phyloP scores from a whole-genome alignment of 2,113 vertebrate genomes.

The Dryoscopus gambensis region DNA sequence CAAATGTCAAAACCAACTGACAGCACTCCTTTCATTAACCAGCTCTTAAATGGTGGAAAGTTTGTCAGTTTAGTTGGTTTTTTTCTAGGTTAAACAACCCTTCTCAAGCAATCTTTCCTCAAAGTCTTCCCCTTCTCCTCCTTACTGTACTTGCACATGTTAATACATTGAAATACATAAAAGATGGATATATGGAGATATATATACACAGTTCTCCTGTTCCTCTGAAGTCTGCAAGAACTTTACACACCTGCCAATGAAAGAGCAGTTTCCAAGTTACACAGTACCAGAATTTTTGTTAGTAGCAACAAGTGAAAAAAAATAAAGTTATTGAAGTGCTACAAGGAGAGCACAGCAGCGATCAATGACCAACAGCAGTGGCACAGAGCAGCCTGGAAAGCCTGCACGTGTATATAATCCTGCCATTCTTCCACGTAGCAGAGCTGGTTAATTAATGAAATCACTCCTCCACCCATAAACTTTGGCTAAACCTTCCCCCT shows the following conservation, averaged over 20 bases:
- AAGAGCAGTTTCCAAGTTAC: not conserved
- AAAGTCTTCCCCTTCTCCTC: not conserved
- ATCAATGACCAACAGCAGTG: not conserved
- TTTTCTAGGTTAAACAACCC: not conserved
- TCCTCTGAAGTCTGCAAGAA: not conserved
- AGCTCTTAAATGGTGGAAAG: not conserved
- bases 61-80: not conserved
- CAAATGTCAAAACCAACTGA: not conserved
- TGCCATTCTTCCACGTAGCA: not conserved
- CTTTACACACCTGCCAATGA: not conserved
- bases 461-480: constrained; percentile 43
- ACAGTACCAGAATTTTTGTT: not conserved
- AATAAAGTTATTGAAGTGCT: not conserved
- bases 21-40: not conserved
- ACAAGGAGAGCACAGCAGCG: not conserved
- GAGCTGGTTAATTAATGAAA: constrained; percentile 33
- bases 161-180: not conserved
- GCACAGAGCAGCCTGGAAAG: constrained; percentile 12
- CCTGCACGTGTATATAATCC: not conserved
- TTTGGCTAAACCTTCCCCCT: constrained; percentile 23
- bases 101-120: not conserved
- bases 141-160: not conserved
- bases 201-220: not conserved
- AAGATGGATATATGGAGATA: fast-evolving
- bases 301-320: not conserved